These are phyloP conservation scores for Tenthredo notha DNA, from an alignment of 2,888 invertebrate genomes.

Conservation along the genomic window DNA sequence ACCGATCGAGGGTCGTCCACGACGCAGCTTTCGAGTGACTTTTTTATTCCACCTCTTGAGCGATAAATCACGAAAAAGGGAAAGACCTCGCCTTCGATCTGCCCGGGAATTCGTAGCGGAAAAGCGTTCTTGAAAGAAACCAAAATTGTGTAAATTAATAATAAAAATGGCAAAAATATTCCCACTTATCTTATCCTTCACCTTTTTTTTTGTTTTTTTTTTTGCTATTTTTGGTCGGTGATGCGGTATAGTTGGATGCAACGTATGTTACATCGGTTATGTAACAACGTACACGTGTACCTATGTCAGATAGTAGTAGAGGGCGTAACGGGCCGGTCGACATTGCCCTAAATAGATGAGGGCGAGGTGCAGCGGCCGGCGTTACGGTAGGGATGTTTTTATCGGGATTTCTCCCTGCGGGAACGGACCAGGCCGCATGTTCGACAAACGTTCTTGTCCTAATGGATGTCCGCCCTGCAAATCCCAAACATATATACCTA, in stretches of 20 bases:
- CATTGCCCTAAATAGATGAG: slow-evolving; percentile 12
- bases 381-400: slow-evolving; percentile 16
- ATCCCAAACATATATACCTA: background rate
- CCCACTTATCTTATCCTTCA: background rate
- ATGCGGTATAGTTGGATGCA: background rate
- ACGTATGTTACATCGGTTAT: background rate
- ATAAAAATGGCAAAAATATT: background rate
- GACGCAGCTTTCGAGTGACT: slow-evolving; percentile 37
- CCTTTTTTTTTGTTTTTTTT: background rate
- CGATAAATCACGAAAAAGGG: slow-evolving; percentile 21
- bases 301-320: background rate
- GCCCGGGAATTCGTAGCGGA: background rate
- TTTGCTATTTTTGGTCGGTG: background rate
- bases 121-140: background rate
- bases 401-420: slow-evolving; percentile 18
- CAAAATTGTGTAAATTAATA: background rate
- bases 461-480: slow-evolving; percentile 32
- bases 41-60: slow-evolving; percentile 8
- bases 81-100: slow-evolving; percentile 19
- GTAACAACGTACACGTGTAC: slow-evolving; percentile 8
- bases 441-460: slow-evolving; percentile 46
- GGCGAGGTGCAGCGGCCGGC: slow-evolving; percentile 19
- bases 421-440: background rate
- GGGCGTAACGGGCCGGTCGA: slow-evolving; percentile 3
- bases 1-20: slow-evolving; percentile 46